Percentiles rank a stretch among this genome's conserved stretches.
phyloP scores from a whole-genome alignment of 2,113 vertebrate genomes.

The Anthoscopus minutus region DNA sequence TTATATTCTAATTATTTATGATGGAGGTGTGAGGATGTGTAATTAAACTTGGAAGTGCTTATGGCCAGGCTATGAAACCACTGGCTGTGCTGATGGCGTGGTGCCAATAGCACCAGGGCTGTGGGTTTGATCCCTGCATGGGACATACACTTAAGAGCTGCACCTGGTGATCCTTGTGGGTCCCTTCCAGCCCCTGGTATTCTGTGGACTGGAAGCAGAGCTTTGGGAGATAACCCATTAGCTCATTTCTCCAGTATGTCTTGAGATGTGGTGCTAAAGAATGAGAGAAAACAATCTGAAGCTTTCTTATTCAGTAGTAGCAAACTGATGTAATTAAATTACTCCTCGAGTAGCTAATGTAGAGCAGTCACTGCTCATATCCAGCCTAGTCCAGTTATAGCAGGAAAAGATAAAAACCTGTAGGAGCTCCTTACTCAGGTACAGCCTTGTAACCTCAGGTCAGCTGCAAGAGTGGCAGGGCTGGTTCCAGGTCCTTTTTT shows the following conservation, averaged over 20 bases:
- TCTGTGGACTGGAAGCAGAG: background rate
- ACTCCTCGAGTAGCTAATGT: background rate
- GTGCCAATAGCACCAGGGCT: background rate
- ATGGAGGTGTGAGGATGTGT: background rate
- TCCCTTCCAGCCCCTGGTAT: background rate
- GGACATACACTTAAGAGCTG: background rate
- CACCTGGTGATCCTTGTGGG: background rate
- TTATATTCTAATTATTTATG: background rate
- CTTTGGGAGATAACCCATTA: background rate
- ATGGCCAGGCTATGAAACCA: background rate
- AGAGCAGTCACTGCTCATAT: fast-evolving
- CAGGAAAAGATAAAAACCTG: background rate
- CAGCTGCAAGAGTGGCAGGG: background rate
- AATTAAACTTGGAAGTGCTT: background rate
- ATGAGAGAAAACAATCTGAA: background rate
- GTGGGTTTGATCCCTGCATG: background rate
- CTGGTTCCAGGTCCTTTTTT: background rate
- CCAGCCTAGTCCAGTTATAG: background rate
- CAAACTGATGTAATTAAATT: background rate
- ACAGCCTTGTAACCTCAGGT: background rate
- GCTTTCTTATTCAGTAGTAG: background rate
- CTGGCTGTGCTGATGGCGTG: background rate
- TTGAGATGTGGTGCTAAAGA: background rate
- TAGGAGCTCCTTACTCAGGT: background rate
- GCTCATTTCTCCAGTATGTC: background rate